phyloP scores from a whole-genome alignment of 1,140 invertebrate species.

The Arctopsyche grandis region DNA sequence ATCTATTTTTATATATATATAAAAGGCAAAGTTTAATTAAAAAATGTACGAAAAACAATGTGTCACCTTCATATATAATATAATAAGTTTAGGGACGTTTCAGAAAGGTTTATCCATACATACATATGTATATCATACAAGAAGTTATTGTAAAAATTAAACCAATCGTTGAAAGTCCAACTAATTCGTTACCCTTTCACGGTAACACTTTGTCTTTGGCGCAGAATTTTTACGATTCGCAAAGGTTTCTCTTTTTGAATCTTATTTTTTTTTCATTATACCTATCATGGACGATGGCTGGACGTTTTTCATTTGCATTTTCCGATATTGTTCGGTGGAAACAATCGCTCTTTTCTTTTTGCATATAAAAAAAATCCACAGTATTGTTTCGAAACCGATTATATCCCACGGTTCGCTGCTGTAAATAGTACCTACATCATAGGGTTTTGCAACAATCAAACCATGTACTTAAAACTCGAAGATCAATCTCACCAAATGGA shows the following conservation, averaged over 20 bases:
- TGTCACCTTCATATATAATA: too few relatives aligned
- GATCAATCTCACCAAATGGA: neutral
- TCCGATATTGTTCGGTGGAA: conserved; percentile 8
- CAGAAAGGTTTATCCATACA: too few relatives aligned
- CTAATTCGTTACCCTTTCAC: conserved; percentile 6
- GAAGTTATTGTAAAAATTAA: too few relatives aligned
- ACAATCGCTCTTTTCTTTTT: conserved; percentile 17
- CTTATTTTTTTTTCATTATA: neutral
- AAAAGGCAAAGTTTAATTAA: too few relatives aligned
- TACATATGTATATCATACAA: too few relatives aligned
- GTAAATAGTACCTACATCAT: neutral
- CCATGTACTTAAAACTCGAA: neutral
- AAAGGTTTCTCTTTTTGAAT: too few relatives aligned
- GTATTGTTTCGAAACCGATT: neutral
- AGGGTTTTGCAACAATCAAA: neutral
- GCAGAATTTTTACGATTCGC: too few relatives aligned
- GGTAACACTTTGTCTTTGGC: neutral
- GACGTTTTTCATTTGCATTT: conserved; percentile 12
- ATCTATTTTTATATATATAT: too few relatives aligned
- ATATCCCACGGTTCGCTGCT: conserved; percentile 16
- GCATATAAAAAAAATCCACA: neutral
- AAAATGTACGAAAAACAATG: too few relatives aligned
- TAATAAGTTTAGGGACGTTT: too few relatives aligned
- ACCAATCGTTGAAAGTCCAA: too few relatives aligned
- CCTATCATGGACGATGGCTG: neutral